phyloP scores from a whole-genome alignment of 2,113 vertebrate species.

The Crotalus helleri region DNA sequence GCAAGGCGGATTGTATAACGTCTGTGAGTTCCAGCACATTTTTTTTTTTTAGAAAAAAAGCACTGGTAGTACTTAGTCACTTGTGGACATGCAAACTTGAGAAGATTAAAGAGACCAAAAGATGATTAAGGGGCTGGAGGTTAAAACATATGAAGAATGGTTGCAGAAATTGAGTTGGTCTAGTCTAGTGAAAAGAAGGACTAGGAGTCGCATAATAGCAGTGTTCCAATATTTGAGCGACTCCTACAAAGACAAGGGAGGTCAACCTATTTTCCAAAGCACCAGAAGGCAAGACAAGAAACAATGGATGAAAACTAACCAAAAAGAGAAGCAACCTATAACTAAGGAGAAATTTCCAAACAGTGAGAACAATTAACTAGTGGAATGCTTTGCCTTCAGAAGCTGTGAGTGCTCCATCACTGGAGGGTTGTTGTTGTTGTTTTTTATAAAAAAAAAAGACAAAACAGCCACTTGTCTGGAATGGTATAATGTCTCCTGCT shows the following conservation, averaged over 20 bases:
- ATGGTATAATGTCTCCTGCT: neutral
- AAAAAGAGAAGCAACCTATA: neutral
- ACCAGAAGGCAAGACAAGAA: neutral
- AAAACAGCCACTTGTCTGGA: neutral
- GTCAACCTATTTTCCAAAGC: neutral
- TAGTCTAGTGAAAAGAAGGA: neutral
- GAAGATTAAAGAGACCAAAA: neutral
- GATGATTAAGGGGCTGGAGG: neutral
- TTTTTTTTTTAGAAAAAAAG: too few relatives aligned
- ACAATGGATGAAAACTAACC: neutral
- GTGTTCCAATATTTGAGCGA: neutral
- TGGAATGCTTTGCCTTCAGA: neutral
- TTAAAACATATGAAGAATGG: neutral
- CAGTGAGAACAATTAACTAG: neutral
- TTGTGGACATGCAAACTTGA: constrained; percentile 40
- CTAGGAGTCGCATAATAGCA: neutral
- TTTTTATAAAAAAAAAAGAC: too few relatives aligned
- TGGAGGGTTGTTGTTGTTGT: neutral
- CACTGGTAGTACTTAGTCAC: constrained; percentile 43
- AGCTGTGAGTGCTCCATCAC: neutral
- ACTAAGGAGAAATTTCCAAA: neutral
- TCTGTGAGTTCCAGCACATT: too few relatives aligned
- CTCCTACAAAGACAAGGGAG: neutral
- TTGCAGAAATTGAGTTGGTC: neutral
- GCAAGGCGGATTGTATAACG: too few relatives aligned